Evolutionary conservation across 92 coral and sea anemone species (phyloP), one percentile per base, ranked within the genome.

Genomic region (Palythoa heliodiscus): DNA sequence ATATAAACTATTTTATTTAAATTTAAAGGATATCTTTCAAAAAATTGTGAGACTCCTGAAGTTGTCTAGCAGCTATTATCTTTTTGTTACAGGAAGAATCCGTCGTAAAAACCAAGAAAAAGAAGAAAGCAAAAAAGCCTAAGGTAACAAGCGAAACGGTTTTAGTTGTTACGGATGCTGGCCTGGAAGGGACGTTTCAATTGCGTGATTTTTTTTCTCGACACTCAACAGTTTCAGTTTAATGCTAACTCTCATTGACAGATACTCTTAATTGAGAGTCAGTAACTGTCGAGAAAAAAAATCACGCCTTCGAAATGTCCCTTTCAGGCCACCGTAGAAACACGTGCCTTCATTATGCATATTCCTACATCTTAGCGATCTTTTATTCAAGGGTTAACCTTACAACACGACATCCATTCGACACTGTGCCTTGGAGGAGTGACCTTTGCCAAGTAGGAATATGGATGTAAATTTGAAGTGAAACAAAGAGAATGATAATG

Each of bases 81-180:
- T 24, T 9, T 69, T 7, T 69, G 76, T 39, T 52, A n/a, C 8
- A 76, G 80, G 54, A 54, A 38, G 17, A 64, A 67, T 11, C 23
- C 29, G 15, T 53, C 38, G 39, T 48, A 6, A 86, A 58, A 58
- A 70, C 50, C 47, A 78, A 53, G 67, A 79, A 87, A 78, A 67
- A 40, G 43, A 43, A 87, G 68, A 78, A 87, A 70, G 64, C 57
- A 40, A 78, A 70, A 60, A 38, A 77, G 52, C 40, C 54, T 60
- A 57, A 78, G 70, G 82, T 70, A 4, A 16, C 55, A 70, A 38
- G 72, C 37, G 16, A 70, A 68, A 70, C 40, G 7, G 19, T 12
- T 23, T 10, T n/a, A 19, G 2, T 19, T 15, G 4, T 64, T 19
- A 5, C 61, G 19, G 29, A 19, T 64, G 9, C 50, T 43, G 50